A percentile compares a stretch with the other conserved stretches of the same genome.
These are phyloP conservation scores for Acanthopagrus latus DNA, from an alignment of 2,797 vertebrate species.

Conservation along the genomic window DNA sequence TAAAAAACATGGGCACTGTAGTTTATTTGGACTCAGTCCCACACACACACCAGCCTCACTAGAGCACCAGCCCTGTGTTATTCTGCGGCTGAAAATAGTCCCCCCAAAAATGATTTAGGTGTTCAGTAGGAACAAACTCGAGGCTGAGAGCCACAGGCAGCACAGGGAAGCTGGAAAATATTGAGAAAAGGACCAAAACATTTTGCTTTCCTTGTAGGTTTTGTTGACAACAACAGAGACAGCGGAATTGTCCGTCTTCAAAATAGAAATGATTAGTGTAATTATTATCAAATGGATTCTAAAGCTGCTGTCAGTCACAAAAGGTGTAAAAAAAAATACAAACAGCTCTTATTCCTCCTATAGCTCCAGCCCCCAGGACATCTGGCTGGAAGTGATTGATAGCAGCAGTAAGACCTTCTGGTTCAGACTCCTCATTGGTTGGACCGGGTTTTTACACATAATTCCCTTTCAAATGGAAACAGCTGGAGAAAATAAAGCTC, in stretches of 20 bases:
- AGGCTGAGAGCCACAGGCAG: neutral
- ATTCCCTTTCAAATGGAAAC: slow-evolving; percentile 37
- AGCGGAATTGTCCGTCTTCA: neutral
- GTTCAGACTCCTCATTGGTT: slow-evolving; percentile 20
- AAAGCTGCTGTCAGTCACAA: neutral
- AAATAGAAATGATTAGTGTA: neutral
- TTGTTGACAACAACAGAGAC: neutral
- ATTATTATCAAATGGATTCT: too few relatives aligned
- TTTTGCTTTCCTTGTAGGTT: neutral
- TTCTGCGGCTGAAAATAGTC: neutral
- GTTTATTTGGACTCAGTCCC: slow-evolving; percentile 14
- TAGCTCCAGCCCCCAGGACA: slow-evolving; percentile 1
- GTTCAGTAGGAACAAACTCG: neutral
- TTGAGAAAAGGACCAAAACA: neutral
- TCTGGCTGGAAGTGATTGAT: slow-evolving; percentile 29
- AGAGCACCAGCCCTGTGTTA: slow-evolving; percentile 1
- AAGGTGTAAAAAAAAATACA: neutral
- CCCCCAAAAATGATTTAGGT: neutral
- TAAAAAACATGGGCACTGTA: neutral
- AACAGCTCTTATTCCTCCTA: slow-evolving; percentile 14
- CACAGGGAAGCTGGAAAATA: neutral
- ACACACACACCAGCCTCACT: neutral
- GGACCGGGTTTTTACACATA: slow-evolving; percentile 7
- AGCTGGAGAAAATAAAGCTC: slow-evolving; percentile 8
- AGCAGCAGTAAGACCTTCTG: slow-evolving; percentile 17